These are phyloP conservation scores for Oxytorus armatus DNA, from an alignment of 2,888 invertebrate genomes.

Conservation along the genomic window DNA sequence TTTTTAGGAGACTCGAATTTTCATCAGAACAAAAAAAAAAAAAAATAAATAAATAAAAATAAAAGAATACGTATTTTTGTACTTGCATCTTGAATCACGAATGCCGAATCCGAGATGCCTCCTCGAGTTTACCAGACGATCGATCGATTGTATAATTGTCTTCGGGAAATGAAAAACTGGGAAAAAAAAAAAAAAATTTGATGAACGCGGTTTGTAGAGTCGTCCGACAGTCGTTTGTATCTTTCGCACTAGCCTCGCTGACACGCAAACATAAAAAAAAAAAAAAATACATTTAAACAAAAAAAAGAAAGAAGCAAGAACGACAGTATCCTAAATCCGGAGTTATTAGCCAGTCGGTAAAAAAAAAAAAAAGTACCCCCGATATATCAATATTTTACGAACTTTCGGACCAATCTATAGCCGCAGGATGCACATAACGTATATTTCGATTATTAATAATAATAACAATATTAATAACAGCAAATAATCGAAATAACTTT, in stretches of 20 bases:
- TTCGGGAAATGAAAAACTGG: conserved; percentile 12
- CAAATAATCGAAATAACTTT: conserved; percentile 71
- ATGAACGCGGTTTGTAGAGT: conserved; percentile 61
- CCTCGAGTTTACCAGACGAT: conserved; percentile 49
- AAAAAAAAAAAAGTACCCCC: conserved; percentile 25
- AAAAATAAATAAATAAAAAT: no score
- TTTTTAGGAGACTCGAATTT: conserved; percentile 51
- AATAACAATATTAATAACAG: conserved; percentile 17
- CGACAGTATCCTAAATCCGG: conserved; percentile 31
- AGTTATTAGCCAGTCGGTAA: conserved; percentile 37
- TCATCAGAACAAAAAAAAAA: conserved; percentile 64
- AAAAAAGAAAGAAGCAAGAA: not conserved
- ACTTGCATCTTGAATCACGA: conserved; percentile 49
- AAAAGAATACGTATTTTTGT: no score
- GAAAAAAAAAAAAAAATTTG: conserved; percentile 28
- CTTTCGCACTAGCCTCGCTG: conserved; percentile 29
- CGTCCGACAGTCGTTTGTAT: conserved; percentile 63
- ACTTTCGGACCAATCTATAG: conserved; percentile 77
- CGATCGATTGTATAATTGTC: conserved; percentile 59
- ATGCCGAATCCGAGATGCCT: conserved; percentile 61
- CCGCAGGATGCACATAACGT: conserved; percentile 72
- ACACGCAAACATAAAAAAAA: not conserved
- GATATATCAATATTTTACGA: conserved; percentile 60
- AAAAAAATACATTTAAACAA: not conserved
- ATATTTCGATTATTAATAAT: conserved; percentile 29